A percentile compares a stretch with the other conserved stretches of the same genome.
Conservation (phyloP, 2,113 vertebrate species). For the Shinisaurus crocodilurus region DNA sequence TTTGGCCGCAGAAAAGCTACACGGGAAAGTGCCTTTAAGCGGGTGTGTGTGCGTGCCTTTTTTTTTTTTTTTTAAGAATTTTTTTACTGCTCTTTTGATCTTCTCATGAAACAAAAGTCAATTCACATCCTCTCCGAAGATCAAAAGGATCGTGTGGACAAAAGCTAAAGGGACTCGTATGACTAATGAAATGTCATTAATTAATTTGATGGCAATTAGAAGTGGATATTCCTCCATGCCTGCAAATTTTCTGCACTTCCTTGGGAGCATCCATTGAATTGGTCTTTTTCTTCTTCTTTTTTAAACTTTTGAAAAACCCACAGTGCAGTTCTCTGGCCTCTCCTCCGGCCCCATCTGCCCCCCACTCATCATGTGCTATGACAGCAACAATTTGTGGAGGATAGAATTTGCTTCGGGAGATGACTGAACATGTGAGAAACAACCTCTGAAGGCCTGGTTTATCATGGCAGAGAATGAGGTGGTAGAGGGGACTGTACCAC, state of each 20-base stretch:
- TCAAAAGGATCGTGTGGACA: not conserved
- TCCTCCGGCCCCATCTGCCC: not conserved
- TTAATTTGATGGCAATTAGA: not conserved
- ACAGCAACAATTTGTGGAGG: not conserved
- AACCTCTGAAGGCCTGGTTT: no score
- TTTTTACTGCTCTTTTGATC: not conserved
- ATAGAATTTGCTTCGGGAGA: no score
- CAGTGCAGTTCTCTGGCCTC: not conserved
- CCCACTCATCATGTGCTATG: not conserved
- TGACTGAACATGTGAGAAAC: no score
- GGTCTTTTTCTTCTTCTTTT: not conserved
- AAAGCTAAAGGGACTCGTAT: not conserved
- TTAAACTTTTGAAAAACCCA: not conserved
- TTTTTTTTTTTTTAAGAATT: no score
- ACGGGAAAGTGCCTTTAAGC: not conserved
- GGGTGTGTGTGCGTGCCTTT: not conserved
- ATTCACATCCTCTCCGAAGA: not conserved
- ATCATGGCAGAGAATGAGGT: no score
- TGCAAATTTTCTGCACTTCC: not conserved
- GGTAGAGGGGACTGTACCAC: no score
- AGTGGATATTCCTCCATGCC: not conserved
- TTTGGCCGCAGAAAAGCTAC: no score
- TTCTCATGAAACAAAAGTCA: not conserved
- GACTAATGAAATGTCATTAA: not conserved
- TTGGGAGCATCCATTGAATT: not conserved